phyloP scores from a whole-genome alignment of 2,888 invertebrate species.

The Pelosia muscerda region DNA sequence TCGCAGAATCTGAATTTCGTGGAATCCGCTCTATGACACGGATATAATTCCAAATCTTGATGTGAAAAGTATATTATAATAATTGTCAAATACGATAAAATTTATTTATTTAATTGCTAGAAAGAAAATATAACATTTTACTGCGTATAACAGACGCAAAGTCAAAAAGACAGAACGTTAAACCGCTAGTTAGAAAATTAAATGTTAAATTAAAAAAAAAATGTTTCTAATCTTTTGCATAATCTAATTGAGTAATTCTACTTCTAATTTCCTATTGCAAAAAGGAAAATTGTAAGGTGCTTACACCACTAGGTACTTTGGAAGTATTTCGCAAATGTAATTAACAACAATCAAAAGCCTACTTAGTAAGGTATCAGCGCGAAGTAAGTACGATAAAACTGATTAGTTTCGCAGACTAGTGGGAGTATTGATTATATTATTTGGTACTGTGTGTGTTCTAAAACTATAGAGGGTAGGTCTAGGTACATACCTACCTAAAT shows the following conservation, averaged over 20 bases:
- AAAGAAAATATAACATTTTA: too few relatives aligned
- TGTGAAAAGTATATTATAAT: neutral
- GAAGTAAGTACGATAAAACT: conserved; percentile 2
- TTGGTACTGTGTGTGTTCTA: conserved; percentile 17
- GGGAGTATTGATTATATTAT: conserved; percentile 2
- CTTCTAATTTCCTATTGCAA: too few relatives aligned
- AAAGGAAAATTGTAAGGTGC: neutral
- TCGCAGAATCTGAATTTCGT: conserved; percentile 10
- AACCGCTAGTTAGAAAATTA: too few relatives aligned
- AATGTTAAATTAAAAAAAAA: too few relatives aligned
- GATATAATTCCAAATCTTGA: conserved; percentile 9
- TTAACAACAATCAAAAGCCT: conserved; percentile 1
- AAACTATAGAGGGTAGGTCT: neutral
- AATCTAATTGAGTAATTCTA: too few relatives aligned
- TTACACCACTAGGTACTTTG: too few relatives aligned
- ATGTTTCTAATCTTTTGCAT: too few relatives aligned
- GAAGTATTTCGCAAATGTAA: neutral
- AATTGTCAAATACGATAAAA: neutral
- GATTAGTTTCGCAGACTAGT: neutral
- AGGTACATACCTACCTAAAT: neutral
- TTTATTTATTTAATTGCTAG: neutral
- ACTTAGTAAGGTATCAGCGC: conserved; percentile 1
- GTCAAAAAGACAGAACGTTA: too few relatives aligned
- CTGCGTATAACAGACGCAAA: too few relatives aligned
- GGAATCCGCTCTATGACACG: conserved; percentile 9